These are phyloP conservation scores for Peromyscus melanophrys DNA, from an alignment of 2,797 vertebrate genomes.

Conservation along the genomic window DNA sequence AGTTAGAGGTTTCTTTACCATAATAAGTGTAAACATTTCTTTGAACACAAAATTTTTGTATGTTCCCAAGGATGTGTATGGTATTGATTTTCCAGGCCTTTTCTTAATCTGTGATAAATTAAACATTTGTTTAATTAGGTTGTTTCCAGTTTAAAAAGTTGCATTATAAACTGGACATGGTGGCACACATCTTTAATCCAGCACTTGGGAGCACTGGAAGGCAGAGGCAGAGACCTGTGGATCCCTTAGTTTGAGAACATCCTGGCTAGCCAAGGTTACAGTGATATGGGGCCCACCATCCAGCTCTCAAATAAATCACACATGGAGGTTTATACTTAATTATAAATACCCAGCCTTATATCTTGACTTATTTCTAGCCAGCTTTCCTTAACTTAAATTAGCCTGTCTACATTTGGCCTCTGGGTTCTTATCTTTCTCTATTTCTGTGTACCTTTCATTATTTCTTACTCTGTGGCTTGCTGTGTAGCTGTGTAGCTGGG, in stretches of 20 bases:
- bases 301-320: too few relatives aligned
- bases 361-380: too few relatives aligned
- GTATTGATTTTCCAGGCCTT: background rate
- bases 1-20: background rate
- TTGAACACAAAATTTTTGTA: background rate
- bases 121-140: background rate
- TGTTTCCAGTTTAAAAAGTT: conserved; percentile 1
- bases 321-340: too few relatives aligned
- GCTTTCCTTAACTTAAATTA: too few relatives aligned
- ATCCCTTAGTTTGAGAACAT: background rate
- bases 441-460: too few relatives aligned
- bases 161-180: background rate
- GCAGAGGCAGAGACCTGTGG: background rate
- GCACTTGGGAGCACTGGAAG: background rate
- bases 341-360: too few relatives aligned
- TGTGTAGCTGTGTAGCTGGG: too few relatives aligned
- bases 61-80: background rate
- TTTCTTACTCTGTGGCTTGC: too few relatives aligned
- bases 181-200: background rate
- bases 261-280: background rate
- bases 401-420: too few relatives aligned
- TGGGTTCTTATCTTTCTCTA: too few relatives aligned
- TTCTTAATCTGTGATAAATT: conserved; percentile 2
- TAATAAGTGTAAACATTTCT: conserved; percentile 4
- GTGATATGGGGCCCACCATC: background rate